phyloP scores from a whole-genome alignment of 2,888 invertebrate species.

The Diogma glabrata region DNA sequence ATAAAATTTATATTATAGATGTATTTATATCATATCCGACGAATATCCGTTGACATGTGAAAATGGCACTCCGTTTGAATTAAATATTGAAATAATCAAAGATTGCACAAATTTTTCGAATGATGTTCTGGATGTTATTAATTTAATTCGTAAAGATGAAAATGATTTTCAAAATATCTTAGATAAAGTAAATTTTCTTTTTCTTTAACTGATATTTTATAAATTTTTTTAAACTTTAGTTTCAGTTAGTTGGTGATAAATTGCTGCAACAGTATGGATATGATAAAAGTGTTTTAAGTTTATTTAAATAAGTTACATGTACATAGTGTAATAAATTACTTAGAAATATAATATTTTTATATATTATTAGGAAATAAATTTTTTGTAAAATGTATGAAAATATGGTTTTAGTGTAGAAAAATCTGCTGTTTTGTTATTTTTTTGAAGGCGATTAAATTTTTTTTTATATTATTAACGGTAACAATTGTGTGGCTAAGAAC shows the following conservation, averaged over 20 bases:
- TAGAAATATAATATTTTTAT: no score
- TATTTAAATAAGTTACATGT: no score
- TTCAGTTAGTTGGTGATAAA: constrained; percentile 14
- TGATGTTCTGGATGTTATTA: constrained; percentile 19
- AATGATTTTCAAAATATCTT: constrained; percentile 11
- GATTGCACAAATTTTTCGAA: constrained; percentile 19
- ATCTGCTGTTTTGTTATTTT: no score
- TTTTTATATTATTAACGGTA: no score
- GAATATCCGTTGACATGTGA: constrained; percentile 14
- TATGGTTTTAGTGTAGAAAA: no score
- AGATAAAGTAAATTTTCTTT: constrained; percentile 16
- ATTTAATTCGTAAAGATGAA: constrained; percentile 14
- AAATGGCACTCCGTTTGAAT: constrained; percentile 18
- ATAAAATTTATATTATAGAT: constrained; percentile 15
- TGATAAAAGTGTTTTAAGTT: constrained; percentile 3
- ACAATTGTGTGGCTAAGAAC: no score
- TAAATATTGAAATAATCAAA: constrained; percentile 20
- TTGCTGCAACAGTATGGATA: constrained; percentile 10
- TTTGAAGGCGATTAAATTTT: no score
- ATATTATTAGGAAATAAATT: no score
- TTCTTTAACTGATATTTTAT: not conserved
- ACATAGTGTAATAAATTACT: no score
- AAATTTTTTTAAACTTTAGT: not conserved
- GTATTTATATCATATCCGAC: constrained; percentile 20
- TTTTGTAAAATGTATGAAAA: no score